phyloP scores from a whole-genome alignment of 1,140 invertebrate genomes.

The Druon quercuslanigerum region DNA sequence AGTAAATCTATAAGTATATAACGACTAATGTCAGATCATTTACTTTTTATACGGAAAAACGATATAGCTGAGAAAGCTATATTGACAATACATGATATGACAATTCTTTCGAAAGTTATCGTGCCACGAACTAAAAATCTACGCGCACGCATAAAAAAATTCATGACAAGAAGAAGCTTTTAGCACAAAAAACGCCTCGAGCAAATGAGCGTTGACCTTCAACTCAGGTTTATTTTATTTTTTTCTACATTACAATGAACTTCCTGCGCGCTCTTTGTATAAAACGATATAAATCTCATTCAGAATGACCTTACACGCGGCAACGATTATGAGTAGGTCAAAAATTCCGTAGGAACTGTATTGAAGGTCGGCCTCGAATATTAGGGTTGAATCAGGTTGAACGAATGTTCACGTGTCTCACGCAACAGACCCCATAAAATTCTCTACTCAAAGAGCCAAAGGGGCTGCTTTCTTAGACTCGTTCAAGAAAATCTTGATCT shows the following conservation, averaged over 20 bases:
- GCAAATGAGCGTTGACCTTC: not conserved
- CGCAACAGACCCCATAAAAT: slow-evolving; percentile 29
- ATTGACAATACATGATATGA: too few species aligned
- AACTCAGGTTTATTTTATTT: not conserved
- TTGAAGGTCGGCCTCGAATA: slow-evolving; percentile 29
- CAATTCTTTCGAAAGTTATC: too few species aligned
- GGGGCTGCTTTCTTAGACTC: not conserved
- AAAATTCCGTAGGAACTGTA: slow-evolving; percentile 20
- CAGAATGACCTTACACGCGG: not conserved
- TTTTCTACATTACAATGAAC: not conserved
- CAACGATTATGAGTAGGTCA: not conserved
- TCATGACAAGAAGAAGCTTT: too few species aligned
- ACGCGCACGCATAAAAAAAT: too few species aligned
- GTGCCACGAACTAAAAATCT: too few species aligned
- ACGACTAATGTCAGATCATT: too few species aligned
- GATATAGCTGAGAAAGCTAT: too few species aligned
- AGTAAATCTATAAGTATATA: too few species aligned
- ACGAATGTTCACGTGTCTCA: slow-evolving; percentile 31
- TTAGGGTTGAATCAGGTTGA: slow-evolving; percentile 29
- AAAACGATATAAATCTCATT: slow-evolving; percentile 12
- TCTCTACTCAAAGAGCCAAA: slow-evolving; percentile 3
- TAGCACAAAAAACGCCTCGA: too few species aligned
- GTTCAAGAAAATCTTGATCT: slow-evolving; percentile 15
- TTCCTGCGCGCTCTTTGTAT: slow-evolving; percentile 4
- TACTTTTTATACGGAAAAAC: too few species aligned